A percentile compares a stretch with the other conserved stretches of the same genome.
These are phyloP conservation scores for Bradysia coprophila DNA, from an alignment of 1,140 invertebrate genomes.

Conservation along the genomic window DNA sequence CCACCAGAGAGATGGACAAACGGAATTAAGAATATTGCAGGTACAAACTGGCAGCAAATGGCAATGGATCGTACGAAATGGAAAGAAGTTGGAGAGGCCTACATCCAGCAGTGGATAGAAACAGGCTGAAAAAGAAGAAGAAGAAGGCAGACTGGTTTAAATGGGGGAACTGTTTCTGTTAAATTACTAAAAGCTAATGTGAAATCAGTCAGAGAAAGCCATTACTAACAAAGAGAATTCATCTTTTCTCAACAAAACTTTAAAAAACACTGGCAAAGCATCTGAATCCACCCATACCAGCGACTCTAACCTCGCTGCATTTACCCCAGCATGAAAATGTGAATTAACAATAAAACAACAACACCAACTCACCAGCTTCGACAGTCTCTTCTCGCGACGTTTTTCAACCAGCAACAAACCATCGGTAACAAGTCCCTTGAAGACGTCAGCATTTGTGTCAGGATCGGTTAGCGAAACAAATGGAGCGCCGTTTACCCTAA, in stretches of 20 bases:
- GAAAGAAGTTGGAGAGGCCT: no score
- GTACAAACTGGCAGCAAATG: no score
- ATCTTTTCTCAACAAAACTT: not conserved
- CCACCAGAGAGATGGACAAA: no score
- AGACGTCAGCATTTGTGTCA: constrained; percentile 58
- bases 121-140: no score
- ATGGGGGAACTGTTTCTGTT: no score
- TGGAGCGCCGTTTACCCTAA: constrained; percentile 28
- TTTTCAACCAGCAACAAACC: constrained; percentile 70
- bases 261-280: not conserved
- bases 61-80: no score
- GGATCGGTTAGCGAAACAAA: constrained; percentile 54
- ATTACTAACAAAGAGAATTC: not conserved
- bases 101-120: no score
- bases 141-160: no score
- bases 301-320: not conserved
- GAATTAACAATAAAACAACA: not conserved
- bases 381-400: constrained; percentile 59
- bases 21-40: no score
- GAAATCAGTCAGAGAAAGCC: not conserved
- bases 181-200: not conserved
- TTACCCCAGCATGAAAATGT: no score
- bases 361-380: constrained; percentile 41
- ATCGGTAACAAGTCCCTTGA: constrained; percentile 64
- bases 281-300: not conserved